Evolutionary conservation across 23 tunicate genomes (phyloP).

Genomic region (Pegea sp.): DNA sequence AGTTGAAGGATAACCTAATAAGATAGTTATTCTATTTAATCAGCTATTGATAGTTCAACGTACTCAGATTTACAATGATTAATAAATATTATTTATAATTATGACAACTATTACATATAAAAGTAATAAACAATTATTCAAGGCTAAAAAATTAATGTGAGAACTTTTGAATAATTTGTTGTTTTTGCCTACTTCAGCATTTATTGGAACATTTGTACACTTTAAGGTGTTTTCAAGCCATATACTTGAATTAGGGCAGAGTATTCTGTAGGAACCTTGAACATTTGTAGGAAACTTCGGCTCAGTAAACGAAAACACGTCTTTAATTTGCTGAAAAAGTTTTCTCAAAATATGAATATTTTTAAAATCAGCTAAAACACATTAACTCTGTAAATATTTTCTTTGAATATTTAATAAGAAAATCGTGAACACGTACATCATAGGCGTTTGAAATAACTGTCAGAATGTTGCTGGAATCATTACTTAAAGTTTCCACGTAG

Average conservation of each 20-base stretch:
- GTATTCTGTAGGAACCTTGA: constrained; percentile 7
- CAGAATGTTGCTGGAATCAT: constrained; percentile 40
- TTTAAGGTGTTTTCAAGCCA: constrained; percentile 4
- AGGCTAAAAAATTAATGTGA: too few relatives aligned
- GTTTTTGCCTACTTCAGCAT: constrained; percentile 3
- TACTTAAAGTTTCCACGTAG: constrained; percentile 3
- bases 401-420: background rate
- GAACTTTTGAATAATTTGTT: too few relatives aligned
- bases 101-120: too few relatives aligned
- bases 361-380: too few relatives aligned
- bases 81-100: too few relatives aligned
- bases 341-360: too few relatives aligned
- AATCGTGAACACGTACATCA: constrained; percentile 18
- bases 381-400: too few relatives aligned
- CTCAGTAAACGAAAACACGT: constrained; percentile 2
- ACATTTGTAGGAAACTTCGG: constrained; percentile 4
- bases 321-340: constrained; percentile 5
- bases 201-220: constrained; percentile 5
- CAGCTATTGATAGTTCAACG: too few relatives aligned
- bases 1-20: too few relatives aligned
- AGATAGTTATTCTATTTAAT: too few relatives aligned
- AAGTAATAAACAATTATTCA: too few relatives aligned
- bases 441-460: constrained; percentile 26
- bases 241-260: constrained; percentile 5
- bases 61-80: too few relatives aligned